phyloP scores from a whole-genome alignment of 2,888 invertebrate species.

The Himalopsyche anomala region DNA sequence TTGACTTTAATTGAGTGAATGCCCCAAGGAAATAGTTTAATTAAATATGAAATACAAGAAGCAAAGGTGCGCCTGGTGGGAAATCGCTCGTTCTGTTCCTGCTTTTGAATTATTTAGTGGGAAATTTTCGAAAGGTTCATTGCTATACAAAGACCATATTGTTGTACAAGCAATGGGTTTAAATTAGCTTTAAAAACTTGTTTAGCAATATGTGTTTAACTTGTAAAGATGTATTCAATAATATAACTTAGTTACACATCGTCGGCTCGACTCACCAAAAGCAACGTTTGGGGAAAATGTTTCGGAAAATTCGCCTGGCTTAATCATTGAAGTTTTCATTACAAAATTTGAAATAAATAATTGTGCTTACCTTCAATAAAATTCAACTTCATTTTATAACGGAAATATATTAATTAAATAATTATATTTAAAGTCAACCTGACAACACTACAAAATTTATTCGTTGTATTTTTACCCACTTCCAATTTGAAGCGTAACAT shows the following conservation, averaged over 20 bases:
- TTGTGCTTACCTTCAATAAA: too few species aligned
- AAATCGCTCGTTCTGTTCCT: slow-evolving; percentile 22
- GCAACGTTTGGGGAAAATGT: too few species aligned
- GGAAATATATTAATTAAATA: too few species aligned
- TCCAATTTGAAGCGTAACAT: too few species aligned
- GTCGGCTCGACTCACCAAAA: too few species aligned
- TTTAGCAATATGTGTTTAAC: not conserved
- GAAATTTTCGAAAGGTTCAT: slow-evolving; percentile 31
- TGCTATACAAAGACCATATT: slow-evolving; percentile 8
- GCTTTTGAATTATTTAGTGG: slow-evolving; percentile 26
- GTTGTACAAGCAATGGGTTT: slow-evolving; percentile 20
- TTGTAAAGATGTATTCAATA: not conserved
- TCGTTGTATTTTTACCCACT: too few species aligned
- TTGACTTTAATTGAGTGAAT: slow-evolving; percentile 31
- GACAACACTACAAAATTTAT: too few species aligned
- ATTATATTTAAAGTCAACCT: too few species aligned
- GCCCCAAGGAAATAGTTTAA: slow-evolving; percentile 34
- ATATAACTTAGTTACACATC: not conserved
- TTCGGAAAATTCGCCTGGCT: too few species aligned
- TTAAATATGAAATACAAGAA: slow-evolving; percentile 31
- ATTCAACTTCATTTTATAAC: too few species aligned
- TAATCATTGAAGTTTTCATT: too few species aligned
- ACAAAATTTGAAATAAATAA: too few species aligned
- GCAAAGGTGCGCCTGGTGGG: slow-evolving; percentile 31
- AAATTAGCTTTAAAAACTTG: slow-evolving; percentile 3